These are phyloP conservation scores for Barnardius zonarius DNA, from an alignment of 2,113 vertebrate species.

Conservation along the genomic window DNA sequence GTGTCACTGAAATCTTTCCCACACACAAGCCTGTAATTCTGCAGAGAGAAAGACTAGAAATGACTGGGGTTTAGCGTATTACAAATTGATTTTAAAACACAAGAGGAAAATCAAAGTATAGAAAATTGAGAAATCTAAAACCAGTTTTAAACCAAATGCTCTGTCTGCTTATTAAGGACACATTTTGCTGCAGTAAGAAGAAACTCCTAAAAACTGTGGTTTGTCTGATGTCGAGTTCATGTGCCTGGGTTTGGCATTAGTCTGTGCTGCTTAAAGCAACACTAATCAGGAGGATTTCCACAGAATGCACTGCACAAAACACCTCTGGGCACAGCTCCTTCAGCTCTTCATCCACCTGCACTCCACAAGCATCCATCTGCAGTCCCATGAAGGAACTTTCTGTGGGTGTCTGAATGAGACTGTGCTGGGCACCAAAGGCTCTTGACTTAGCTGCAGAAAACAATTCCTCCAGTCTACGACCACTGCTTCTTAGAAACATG, in stretches of 20 bases:
- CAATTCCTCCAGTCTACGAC: neutral
- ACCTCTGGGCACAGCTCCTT: neutral
- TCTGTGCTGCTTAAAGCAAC: neutral
- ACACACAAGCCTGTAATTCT: neutral
- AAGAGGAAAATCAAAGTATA: neutral
- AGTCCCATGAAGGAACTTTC: neutral
- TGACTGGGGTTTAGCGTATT: neutral
- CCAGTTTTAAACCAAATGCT: neutral
- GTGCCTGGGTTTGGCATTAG: neutral
- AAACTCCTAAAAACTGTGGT: neutral
- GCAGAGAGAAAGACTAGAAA: neutral
- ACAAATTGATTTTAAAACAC: neutral
- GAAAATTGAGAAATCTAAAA: neutral
- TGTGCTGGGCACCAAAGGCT: accelerated
- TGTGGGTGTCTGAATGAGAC: neutral
- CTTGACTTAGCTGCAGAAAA: neutral
- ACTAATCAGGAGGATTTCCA: neutral
- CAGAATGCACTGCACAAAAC: accelerated
- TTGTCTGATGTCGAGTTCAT: neutral
- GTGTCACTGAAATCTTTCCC: slow-evolving; percentile 29
- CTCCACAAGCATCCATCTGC: too few relatives aligned
- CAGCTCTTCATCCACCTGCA: neutral
- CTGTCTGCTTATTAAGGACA: neutral
- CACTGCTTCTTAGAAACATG: neutral
- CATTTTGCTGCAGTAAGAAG: neutral